Evolutionary conservation across 1,140 invertebrate species (phyloP), one percentile per base, ranked within the genome.

Genomic region (Rhyzopertha dominica): DNA sequence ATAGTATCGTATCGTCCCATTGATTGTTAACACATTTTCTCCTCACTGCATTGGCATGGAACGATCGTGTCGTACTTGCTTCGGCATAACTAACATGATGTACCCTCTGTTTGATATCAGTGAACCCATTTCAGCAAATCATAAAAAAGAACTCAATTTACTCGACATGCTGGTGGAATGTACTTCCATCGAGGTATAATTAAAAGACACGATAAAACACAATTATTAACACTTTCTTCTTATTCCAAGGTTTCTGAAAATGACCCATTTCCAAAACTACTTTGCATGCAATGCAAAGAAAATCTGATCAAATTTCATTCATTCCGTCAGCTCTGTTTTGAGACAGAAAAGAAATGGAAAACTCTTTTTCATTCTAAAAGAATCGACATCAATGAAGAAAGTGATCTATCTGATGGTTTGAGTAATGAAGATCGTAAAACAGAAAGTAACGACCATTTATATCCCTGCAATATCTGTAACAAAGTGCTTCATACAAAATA

Each of bases 401-500:
- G 9, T 8, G 12, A 34, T 4, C 22, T 31, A 10, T 38, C 12
- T 47, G 30, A 22, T 22, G 39, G 16, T 31, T n/a, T 16, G 19
- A 17, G 42, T 12, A 59, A 47, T 36, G 47, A 51, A 28, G 46
- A 56, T 36, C 23, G 29, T 17, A 54, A 43, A 24, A 54, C 48
- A 43, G 46, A 54, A 19, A 25, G 29, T 19, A 38, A 45, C 31
- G 43, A 47, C 4, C 12, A 17, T 16, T 22, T 39, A 32, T 53
- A 56, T 35, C 48, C 40, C 14, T 63, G 59, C 38, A 42, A 51
- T 13, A 38, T 53, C 9, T 63, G 61, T 41, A 31, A 17, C 7
- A 60, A 61, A 49, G 37, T 26, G 24, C 61, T 56, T 29, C 53
- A 48, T 25, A 53, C 54, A 22, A 57, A 59, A 48, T 50, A 54